Evolutionary conservation across 2,113 vertebrate species (phyloP), one percentile per base, ranked within the genome.

Genomic region (mouse (Mus musculus)): DNA sequence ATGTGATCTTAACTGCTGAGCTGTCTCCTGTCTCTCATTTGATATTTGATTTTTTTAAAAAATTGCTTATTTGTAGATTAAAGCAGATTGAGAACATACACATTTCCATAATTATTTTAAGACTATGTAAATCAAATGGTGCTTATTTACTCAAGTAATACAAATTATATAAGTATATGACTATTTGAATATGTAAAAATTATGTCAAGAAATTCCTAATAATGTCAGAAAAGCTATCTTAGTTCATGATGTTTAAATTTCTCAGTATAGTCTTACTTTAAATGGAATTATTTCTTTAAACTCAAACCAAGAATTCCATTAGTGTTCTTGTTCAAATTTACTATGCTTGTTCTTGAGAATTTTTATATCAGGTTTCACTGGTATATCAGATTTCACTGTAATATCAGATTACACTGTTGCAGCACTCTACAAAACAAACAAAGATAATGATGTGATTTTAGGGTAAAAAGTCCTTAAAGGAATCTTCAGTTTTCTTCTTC

Each of bases 401-500:
- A 82, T 95, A 90, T 96, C 96, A 96, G 22, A 88, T 95, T 98
- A 98, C 84, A 97, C 7, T 61, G 11, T 96, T 84, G 77, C n/a
- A 96, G 67, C 65, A 42, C 36, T 90, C 89, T 97, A 82, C 95
- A 95, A 72, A n/a, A 84, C 13, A 95, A 71, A 96, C 96, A 97
- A 97, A 98, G 71, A 67, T 59, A 80, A 92, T 5, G 52, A 19
- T 87, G 97, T 98, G 95, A 98, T 97, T 96, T 54, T 17, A 92
- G 69, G 96, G 77, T 33, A 85, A 97, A 97, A 97, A 76, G 33
- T 94, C 95, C 96, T 98, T 96, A 98, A 97, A 98, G 49, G 65
- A 98, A 98, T 98, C 90, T 97, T 96, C 93, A 94, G 94, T 97
- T 98, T 98, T 65, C 88, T 95, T 69, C 87, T 93, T 97, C 46